These are phyloP conservation scores for Oeneis ivallda DNA, from an alignment of 2,888 invertebrate genomes.

Conservation along the genomic window DNA sequence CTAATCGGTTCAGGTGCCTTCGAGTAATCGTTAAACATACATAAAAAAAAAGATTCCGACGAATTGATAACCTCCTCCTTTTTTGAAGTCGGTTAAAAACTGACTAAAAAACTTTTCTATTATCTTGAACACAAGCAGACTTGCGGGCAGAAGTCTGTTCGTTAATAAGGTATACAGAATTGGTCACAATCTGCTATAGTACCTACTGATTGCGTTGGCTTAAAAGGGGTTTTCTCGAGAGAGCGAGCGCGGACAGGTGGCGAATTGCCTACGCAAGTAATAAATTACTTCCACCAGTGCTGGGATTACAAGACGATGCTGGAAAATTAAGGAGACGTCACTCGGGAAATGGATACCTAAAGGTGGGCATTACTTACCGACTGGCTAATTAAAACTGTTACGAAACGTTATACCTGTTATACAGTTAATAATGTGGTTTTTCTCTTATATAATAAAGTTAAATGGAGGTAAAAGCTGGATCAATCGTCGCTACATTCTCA, in stretches of 20 bases:
- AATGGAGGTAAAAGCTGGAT: too few species aligned
- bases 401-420: background rate
- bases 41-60: too few species aligned
- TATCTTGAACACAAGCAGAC: too few species aligned
- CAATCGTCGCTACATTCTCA: too few species aligned
- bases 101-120: too few species aligned
- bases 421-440: too few species aligned
- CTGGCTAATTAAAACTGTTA: background rate
- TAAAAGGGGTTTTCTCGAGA: constrained; percentile 34
- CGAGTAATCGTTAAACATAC: too few species aligned
- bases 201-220: constrained; percentile 25
- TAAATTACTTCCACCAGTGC: constrained; percentile 32
- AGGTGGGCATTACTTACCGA: constrained; percentile 1
- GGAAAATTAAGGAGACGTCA: constrained; percentile 29
- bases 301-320: constrained; percentile 35
- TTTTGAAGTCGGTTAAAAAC: too few species aligned
- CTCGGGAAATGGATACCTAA: constrained; percentile 12
- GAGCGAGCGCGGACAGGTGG: constrained; percentile 34
- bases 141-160: background rate
- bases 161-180: background rate
- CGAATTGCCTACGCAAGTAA: constrained; percentile 32
- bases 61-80: too few species aligned
- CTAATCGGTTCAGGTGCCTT: too few species aligned
- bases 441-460: too few species aligned
- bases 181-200: constrained; percentile 5